Evolutionary conservation across 2,113 vertebrate genomes (phyloP).

Genomic region (Corythornis madagascariensis): DNA sequence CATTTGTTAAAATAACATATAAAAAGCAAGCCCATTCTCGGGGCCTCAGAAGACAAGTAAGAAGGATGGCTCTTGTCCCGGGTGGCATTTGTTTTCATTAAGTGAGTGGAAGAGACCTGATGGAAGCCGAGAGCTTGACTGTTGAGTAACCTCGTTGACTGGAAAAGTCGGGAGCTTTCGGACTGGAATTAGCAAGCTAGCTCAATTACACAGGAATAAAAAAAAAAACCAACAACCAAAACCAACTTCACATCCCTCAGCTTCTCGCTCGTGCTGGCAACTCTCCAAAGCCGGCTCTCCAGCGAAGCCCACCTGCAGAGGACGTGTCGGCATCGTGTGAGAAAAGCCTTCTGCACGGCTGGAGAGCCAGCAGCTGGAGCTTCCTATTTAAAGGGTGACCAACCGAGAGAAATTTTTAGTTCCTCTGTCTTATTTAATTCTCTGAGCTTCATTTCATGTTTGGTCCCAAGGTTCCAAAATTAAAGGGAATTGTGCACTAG

Average conservation of each 20-base stretch:
- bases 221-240: no score
- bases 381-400: neutral
- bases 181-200: neutral
- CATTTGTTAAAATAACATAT: conserved; percentile 29
- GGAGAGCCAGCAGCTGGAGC: neutral
- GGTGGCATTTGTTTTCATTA: conserved; percentile 55
- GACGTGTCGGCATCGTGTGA: rapidly evolving
- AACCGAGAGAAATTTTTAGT: neutral
- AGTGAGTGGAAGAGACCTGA: neutral
- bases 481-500: neutral
- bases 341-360: neutral
- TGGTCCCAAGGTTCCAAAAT: neutral
- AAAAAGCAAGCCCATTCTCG: neutral
- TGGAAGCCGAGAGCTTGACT: neutral
- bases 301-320: neutral
- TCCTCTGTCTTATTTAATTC: neutral
- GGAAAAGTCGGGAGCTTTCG: neutral
- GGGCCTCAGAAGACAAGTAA: neutral
- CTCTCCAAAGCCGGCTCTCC: neutral
- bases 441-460: neutral
- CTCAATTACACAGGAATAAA: neutral
- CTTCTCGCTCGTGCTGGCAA: rapidly evolving
- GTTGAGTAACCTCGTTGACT: neutral
- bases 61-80: neutral
- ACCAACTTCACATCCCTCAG: neutral